Conservation (phyloP, 2,888 invertebrate genomes). For the Artemia sp. region DNA sequence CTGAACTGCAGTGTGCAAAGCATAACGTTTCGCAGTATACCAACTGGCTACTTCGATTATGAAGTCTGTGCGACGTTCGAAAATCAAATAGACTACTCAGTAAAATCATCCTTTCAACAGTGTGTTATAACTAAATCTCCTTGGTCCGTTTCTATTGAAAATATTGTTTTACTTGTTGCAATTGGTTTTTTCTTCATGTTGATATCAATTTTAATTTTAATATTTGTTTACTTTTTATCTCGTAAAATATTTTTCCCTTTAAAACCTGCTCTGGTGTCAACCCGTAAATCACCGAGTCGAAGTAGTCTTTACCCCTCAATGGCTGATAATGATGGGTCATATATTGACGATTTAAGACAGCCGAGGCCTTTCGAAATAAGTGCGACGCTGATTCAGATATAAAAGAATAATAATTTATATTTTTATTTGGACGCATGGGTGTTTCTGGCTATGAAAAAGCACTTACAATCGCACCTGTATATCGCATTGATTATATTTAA, state of each 20-base stretch:
- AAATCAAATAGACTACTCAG: constrained; percentile 17
- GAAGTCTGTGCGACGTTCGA: constrained; percentile 13
- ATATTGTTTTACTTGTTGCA: constrained; percentile 20
- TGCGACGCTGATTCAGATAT: background rate
- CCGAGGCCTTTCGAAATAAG: constrained; percentile 1
- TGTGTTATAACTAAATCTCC: constrained; percentile 22
- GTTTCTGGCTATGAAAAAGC: no score
- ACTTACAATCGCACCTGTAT: no score
- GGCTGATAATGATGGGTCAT: background rate
- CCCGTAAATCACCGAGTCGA: background rate
- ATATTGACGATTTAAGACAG: background rate
- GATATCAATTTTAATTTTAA: constrained; percentile 15
- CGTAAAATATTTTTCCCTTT: constrained; percentile 21
- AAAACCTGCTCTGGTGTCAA: background rate
- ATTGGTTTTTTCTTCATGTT: constrained; percentile 20
- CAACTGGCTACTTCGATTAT: constrained; percentile 11
- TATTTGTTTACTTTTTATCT: constrained; percentile 18
- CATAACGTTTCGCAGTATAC: background rate
- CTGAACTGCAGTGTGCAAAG: constrained; percentile 38
- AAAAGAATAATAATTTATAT: background rate
- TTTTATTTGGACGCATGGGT: no score
- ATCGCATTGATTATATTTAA: no score
- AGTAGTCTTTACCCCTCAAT: background rate
- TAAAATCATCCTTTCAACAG: constrained; percentile 17
- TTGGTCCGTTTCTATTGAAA: constrained; percentile 18